These are phyloP conservation scores for Cotesia typhae DNA, from an alignment of 1,140 invertebrate genomes.

Conservation along the genomic window DNA sequence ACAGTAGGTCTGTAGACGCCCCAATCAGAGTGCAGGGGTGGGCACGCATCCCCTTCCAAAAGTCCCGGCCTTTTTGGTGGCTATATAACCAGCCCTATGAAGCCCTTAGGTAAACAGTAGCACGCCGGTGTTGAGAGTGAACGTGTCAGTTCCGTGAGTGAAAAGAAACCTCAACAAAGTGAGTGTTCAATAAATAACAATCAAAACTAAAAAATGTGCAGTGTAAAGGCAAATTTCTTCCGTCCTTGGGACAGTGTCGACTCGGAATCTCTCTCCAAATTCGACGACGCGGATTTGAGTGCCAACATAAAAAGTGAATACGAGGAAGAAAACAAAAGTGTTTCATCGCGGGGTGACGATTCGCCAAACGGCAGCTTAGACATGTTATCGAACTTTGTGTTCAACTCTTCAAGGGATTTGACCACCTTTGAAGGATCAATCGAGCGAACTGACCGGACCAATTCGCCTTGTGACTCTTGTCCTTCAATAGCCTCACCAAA, in stretches of 20 bases:
- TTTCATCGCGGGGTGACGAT: constrained; percentile 13
- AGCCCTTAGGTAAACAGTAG: constrained; percentile 11
- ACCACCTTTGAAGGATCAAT: constrained; percentile 1
- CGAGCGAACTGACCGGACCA: background rate
- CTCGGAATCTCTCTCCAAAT: too few relatives aligned
- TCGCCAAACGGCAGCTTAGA: constrained; percentile 22
- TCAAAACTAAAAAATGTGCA: background rate
- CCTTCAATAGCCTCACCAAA: constrained; percentile 9
- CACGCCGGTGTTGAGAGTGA: background rate
- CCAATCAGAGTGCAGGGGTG: constrained; percentile 19
- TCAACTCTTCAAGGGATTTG: constrained; percentile 3
- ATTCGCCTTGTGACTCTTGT: constrained; percentile 4
- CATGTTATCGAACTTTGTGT: constrained; percentile 33
- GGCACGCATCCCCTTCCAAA: constrained; percentile 30
- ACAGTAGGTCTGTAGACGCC: constrained; percentile 3
- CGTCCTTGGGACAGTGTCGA: constrained; percentile 48
- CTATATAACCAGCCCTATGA: constrained; percentile 23
- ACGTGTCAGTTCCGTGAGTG: background rate
- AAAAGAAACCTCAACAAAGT: background rate
- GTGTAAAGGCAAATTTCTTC: constrained; percentile 41
- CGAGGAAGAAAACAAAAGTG: constrained; percentile 7
- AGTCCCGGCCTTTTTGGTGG: background rate
- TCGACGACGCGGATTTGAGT: background rate
- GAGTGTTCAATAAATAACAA: background rate
- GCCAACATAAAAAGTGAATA: background rate